Conservation (phyloP, 2,797 vertebrate species). For the Myotis daubentonii region DNA sequence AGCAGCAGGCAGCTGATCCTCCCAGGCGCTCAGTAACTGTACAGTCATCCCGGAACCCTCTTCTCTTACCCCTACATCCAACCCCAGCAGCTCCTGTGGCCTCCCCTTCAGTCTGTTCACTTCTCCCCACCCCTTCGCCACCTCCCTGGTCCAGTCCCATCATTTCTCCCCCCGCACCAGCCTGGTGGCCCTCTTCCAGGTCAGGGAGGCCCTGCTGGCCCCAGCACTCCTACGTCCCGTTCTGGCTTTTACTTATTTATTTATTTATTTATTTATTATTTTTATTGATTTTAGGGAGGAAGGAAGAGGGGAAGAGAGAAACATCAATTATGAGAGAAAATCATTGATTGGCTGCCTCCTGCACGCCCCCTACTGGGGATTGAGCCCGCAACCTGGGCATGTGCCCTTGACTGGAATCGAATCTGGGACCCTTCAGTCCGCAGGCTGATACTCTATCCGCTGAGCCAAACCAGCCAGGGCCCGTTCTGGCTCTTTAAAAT, state of each 20-base stretch:
- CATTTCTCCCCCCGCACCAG: not conserved
- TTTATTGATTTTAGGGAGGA: too few species aligned
- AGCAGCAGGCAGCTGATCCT: not conserved
- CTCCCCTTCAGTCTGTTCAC: not conserved
- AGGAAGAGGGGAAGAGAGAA: too few species aligned
- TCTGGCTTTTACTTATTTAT: not conserved
- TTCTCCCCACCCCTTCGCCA: not conserved
- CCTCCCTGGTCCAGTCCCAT: not conserved
- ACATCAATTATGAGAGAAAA: too few species aligned
- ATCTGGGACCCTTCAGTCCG: too few species aligned
- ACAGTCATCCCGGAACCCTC: not conserved
- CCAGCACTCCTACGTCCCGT: not conserved
- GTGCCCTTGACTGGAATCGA: too few species aligned
- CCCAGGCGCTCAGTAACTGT: accelerated
- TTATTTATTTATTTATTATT: too few species aligned
- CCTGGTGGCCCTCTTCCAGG: not conserved
- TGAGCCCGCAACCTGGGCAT: too few species aligned
- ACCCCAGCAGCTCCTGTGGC: accelerated
- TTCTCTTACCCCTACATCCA: not conserved
- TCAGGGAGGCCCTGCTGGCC: not conserved
- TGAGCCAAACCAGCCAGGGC: too few species aligned
- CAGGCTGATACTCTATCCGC: too few species aligned
- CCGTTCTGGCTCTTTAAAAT: not conserved
- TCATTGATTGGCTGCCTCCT: too few species aligned
- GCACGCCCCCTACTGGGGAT: too few species aligned